Percentiles rank a stretch among this genome's conserved stretches.
phyloP scores from a whole-genome alignment of 2,888 invertebrate genomes.

The Lochmaea crataegi region DNA sequence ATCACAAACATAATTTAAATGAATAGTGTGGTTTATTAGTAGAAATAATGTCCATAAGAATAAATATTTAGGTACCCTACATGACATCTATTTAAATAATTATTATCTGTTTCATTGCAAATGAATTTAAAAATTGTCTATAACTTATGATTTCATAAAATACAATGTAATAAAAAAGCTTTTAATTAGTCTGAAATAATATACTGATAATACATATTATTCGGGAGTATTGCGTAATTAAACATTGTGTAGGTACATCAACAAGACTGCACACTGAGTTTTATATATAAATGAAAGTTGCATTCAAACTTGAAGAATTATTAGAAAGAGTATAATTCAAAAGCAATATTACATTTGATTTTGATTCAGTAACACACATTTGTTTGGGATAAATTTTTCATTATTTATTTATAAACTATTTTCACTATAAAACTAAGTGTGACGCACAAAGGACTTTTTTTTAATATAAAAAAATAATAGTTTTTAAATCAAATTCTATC shows the following conservation, averaged over 20 bases:
- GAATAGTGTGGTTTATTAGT: slow-evolving; percentile 1
- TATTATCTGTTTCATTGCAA: not conserved
- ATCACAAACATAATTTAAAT: not conserved
- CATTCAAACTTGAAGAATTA: no score
- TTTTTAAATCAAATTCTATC: not conserved
- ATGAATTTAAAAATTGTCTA: not conserved
- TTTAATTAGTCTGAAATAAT: not conserved
- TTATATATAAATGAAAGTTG: no score
- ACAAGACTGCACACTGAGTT: no score
- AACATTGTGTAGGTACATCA: no score
- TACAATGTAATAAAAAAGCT: not conserved
- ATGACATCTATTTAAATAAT: not conserved
- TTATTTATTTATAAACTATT: not conserved
- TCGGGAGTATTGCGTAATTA: no score
- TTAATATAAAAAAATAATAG: not conserved
- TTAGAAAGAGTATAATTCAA: no score
- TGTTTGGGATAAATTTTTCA: no score
- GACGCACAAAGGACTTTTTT: not conserved
- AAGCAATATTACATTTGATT: no score
- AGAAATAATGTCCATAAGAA: not conserved
- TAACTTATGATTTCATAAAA: not conserved
- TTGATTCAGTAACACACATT: no score
- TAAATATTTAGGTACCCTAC: not conserved
- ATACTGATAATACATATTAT: no score
- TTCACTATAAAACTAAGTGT: not conserved